phyloP scores from a whole-genome alignment of 2,888 invertebrate genomes.

The Halocaridina rubra region DNA sequence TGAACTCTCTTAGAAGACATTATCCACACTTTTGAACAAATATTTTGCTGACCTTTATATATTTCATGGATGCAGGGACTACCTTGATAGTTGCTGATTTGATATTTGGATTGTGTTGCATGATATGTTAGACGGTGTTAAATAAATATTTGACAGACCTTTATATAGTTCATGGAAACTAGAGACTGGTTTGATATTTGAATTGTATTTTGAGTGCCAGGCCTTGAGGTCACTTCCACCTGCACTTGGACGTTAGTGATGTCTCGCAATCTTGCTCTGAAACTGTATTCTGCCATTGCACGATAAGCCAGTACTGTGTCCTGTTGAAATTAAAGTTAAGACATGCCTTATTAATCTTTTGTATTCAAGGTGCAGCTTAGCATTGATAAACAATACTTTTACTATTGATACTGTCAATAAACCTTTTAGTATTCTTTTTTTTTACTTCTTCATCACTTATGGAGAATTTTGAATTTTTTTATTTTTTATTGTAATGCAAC shows the following conservation, averaged over 20 bases:
- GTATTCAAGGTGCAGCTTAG: neutral
- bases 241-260: conserved; percentile 69
- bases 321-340: conserved; percentile 65
- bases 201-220: conserved; percentile 43
- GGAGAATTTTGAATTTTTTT: neutral
- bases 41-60: too few species aligned
- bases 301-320: conserved; percentile 72
- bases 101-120: too few species aligned
- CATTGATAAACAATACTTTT: neutral
- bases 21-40: too few species aligned
- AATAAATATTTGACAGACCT: too few species aligned
- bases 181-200: conserved; percentile 67
- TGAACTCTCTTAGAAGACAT: too few species aligned
- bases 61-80: too few species aligned
- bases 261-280: conserved; percentile 69
- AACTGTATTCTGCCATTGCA: conserved; percentile 71
- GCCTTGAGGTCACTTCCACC: conserved; percentile 67
- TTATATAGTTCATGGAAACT: conserved; percentile 66
- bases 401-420: neutral
- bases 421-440: neutral
- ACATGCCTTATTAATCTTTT: too few species aligned
- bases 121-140: too few species aligned
- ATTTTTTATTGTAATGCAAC: neutral
- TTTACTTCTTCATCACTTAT: neutral
- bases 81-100: too few species aligned